phyloP scores from a whole-genome alignment of 2,113 vertebrate genomes.

The Coptodon rendalli region DNA sequence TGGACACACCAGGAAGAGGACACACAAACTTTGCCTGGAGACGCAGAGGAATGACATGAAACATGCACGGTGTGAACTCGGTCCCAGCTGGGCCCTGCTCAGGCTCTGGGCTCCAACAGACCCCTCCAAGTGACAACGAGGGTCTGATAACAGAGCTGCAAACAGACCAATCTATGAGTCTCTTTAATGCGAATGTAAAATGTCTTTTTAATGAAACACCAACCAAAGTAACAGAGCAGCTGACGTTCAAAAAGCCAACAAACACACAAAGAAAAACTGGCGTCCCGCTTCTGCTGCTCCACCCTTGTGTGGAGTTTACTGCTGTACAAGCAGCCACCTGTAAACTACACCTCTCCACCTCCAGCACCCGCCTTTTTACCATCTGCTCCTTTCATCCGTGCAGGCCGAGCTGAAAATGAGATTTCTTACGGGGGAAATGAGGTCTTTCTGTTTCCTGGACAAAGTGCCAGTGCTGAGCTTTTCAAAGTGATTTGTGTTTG shows the following conservation, averaged over 20 bases:
- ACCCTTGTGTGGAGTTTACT: background rate
- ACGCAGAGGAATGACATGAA: slow-evolving; percentile 60
- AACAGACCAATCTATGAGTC: background rate
- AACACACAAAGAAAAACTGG: background rate
- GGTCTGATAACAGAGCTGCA: background rate
- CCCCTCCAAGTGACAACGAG: background rate
- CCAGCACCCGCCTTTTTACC: background rate
- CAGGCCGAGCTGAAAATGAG: background rate
- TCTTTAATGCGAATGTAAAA: background rate
- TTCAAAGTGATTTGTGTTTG: background rate
- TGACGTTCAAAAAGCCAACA: background rate
- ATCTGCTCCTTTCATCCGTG: slow-evolving; percentile 6
- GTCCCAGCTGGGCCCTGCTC: slow-evolving; percentile 17
- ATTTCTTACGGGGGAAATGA: background rate
- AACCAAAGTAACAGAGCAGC: background rate
- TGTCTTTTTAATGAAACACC: background rate
- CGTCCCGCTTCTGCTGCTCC: background rate
- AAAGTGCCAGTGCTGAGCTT: background rate
- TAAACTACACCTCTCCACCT: slow-evolving; percentile 18
- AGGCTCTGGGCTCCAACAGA: background rate
- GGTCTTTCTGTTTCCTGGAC: background rate
- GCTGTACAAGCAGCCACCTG: slow-evolving; percentile 30
- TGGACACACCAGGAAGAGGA: background rate
- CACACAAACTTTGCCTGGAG: slow-evolving; percentile 45
- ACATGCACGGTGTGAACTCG: slow-evolving; percentile 46